These are phyloP conservation scores for Aramus guarauna DNA, from an alignment of 2,113 vertebrate species.

Conservation along the genomic window DNA sequence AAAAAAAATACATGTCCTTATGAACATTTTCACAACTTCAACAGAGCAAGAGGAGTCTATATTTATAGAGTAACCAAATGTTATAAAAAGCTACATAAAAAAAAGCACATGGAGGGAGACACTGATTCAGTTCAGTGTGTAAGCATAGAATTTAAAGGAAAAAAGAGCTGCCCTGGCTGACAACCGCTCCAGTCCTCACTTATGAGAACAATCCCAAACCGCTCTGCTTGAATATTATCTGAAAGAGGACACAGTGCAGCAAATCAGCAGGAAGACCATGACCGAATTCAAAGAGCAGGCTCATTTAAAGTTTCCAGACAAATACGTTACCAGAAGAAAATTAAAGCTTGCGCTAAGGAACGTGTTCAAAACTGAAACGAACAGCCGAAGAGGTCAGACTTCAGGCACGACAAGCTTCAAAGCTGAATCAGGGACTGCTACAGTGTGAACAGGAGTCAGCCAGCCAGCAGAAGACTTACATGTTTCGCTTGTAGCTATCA, in stretches of 20 bases:
- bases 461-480: background rate
- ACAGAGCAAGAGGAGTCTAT: background rate
- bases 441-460: rapidly evolving
- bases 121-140: background rate
- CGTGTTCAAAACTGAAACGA: background rate
- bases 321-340: background rate
- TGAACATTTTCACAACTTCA: background rate
- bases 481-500: background rate
- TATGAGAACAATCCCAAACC: background rate
- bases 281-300: background rate
- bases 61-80: background rate
- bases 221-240: background rate
- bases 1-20: background rate
- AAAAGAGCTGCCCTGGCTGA: background rate
- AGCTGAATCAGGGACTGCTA: background rate
- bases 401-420: background rate
- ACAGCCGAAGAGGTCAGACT: background rate
- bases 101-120: background rate
- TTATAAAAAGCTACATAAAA: slow-evolving; percentile 16
- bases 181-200: background rate
- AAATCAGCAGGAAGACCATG: background rate
- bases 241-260: background rate
- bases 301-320: background rate
- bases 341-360: background rate
- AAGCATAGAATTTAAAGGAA: background rate